phyloP scores from a whole-genome alignment of 2,113 vertebrate species.

The Ictidomys tridecemlineatus region DNA sequence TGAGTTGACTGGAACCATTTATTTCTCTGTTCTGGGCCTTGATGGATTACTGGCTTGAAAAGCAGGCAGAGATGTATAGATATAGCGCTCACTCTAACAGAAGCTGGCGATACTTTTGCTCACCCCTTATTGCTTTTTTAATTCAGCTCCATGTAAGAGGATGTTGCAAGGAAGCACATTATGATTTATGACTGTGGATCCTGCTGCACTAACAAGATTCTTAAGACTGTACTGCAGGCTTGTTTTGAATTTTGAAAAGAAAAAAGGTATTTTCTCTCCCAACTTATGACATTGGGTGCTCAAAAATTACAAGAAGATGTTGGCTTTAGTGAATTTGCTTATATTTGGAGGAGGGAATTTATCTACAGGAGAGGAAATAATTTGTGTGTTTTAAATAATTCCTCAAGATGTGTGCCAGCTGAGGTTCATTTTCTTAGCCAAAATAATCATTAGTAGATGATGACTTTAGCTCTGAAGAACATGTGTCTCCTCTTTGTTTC shows the following conservation, averaged over 20 bases:
- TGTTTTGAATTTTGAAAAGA: conserved; percentile 35
- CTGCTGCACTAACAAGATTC: conserved; percentile 21
- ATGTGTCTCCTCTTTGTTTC: neutral
- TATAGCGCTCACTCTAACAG: neutral
- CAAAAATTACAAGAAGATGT: conserved; percentile 23
- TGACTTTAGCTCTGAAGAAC: neutral
- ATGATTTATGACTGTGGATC: conserved; percentile 64
- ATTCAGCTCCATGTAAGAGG: conserved; percentile 55
- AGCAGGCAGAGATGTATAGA: conserved; percentile 46
- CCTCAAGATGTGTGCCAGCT: neutral
- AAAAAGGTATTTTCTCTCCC: neutral
- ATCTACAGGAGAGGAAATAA: conserved; percentile 15
- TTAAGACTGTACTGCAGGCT: neutral
- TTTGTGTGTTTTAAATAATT: neutral
- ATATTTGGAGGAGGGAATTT: conserved; percentile 14
- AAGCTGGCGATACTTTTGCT: neutral
- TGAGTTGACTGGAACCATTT: conserved; percentile 13
- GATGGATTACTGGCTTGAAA: conserved; percentile 49
- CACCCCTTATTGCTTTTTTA: conserved; percentile 31
- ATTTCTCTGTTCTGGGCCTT: conserved; percentile 45
- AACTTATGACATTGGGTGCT: neutral
- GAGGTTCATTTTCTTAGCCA: conserved; percentile 1
- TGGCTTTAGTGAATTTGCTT: conserved; percentile 38
- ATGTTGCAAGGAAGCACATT: neutral
- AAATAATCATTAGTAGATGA: neutral